Base-by-base conservation (phyloP, 1,140 invertebrate genomes). In the Chironomus striatipennis region DNA sequence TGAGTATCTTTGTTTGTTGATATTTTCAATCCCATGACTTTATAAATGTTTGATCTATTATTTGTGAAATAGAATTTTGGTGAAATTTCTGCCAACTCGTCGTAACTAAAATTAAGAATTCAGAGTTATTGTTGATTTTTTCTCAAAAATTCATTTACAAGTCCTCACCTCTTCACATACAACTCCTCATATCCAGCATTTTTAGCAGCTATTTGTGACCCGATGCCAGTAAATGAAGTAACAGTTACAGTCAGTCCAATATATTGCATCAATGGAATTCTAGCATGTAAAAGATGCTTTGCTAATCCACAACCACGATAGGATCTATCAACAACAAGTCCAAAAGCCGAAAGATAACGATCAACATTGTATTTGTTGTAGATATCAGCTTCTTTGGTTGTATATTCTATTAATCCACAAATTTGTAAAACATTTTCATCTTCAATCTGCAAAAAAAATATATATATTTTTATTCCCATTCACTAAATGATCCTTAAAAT, bases 311-410 rank as follows among this genome's bases (percentile, higher is more conserved):
- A 7, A 1, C 73, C 73, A 7, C 73, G 2, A 47, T 74, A 74
- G 8, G 43, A 43, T n/a, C 42, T 42, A 43, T 17, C 17, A 47
- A 74, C 73, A 17, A 43, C 42, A 9, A 74, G 20, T 17, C 73
- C 73, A 43, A 43, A 24, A 18, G 73, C 42, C 47, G 15, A 7
- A 1, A 74, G 18, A 43, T 43, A 74, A 9, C 43, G 18, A 57
- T 74, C 18, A 10, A 43, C 42, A 17, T 43, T 43, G 10, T 74
- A 74, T 43, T 74, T n/a, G 43, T 74, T 15, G 17, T 43, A 74
- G 7, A 43, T 17, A 43, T 43, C n/a, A 43, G 18, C 15, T 24
- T 17, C 43, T 21, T 43, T 42, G 15, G 18, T n/a, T 43, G 42
- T 20, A 74, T 47, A 42, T 20, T 18, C 18, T 9, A 43, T 20